phyloP scores from a whole-genome alignment of 2,113 vertebrate species.

The Chitala chitala region DNA sequence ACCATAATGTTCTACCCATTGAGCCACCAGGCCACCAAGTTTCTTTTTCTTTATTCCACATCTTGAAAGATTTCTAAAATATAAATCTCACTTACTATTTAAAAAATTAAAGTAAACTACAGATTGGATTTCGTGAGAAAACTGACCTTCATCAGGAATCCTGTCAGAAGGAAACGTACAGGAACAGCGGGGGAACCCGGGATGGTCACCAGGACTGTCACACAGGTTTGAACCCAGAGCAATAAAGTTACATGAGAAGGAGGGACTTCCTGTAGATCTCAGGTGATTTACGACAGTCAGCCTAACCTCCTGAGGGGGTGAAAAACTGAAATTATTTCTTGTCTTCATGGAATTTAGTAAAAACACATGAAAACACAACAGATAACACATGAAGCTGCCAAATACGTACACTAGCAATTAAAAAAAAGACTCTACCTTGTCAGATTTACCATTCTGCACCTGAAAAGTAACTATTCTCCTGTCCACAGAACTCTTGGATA shows the following conservation, averaged over 20 bases:
- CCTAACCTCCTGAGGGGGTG: constrained; percentile 22
- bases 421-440: constrained; percentile 39
- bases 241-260: constrained; percentile 47
- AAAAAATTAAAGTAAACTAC: neutral
- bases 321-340: neutral
- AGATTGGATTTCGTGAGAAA: neutral
- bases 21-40: too few species aligned
- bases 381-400: neutral
- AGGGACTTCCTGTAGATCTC: neutral
- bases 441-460: constrained; percentile 1
- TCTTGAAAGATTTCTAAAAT: too few species aligned
- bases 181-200: constrained; percentile 49
- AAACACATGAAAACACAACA: neutral
- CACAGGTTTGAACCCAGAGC: constrained; percentile 14
- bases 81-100: neutral
- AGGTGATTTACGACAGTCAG: neutral
- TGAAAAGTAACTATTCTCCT: constrained; percentile 45
- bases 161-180: constrained; percentile 33
- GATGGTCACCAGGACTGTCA: accelerated
- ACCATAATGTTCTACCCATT: too few species aligned
- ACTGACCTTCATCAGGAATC: constrained; percentile 45
- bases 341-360: neutral
- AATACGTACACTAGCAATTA: too few species aligned
- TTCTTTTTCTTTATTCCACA: too few species aligned
- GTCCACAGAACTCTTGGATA: constrained; percentile 39